A percentile compares a stretch with the other conserved stretches of the same genome.
phyloP scores from a whole-genome alignment of 2,113 vertebrate genomes.

The Ptychochromis oligacanthus region DNA sequence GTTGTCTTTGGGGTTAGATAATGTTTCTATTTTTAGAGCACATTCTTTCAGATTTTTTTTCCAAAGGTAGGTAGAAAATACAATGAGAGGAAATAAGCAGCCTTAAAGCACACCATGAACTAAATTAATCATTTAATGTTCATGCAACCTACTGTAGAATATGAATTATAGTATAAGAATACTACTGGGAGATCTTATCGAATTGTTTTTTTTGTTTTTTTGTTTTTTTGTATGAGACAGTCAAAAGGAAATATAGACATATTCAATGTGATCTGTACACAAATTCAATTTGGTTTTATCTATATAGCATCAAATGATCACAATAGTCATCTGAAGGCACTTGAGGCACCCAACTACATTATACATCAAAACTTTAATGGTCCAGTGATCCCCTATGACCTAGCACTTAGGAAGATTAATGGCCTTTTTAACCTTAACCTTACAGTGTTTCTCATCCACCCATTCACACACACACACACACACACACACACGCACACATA shows the following conservation, averaged over 20 bases:
- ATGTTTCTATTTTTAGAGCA: conserved; percentile 19
- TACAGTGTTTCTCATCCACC: background rate
- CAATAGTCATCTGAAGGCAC: background rate
- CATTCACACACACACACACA: too few relatives aligned
- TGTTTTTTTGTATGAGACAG: background rate
- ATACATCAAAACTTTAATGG: background rate
- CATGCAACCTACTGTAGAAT: background rate
- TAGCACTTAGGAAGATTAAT: background rate
- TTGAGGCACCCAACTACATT: background rate
- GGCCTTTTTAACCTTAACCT: background rate
- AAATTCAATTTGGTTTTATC: background rate
- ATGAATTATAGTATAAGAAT: background rate
- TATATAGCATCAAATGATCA: background rate
- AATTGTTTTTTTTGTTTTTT: background rate
- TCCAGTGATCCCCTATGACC: background rate
- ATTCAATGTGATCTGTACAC: background rate
- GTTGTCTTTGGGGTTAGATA: background rate
- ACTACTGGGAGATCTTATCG: background rate
- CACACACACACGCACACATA: too few relatives aligned
- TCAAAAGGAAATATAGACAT: background rate
- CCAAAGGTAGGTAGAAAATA: conserved; percentile 5
- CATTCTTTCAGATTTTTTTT: background rate
- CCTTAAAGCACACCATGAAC: background rate
- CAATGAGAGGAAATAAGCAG: background rate
- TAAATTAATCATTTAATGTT: background rate